Evolutionary conservation across 2,113 vertebrate genomes (phyloP).

Genomic region (Tetrao urogallus): DNA sequence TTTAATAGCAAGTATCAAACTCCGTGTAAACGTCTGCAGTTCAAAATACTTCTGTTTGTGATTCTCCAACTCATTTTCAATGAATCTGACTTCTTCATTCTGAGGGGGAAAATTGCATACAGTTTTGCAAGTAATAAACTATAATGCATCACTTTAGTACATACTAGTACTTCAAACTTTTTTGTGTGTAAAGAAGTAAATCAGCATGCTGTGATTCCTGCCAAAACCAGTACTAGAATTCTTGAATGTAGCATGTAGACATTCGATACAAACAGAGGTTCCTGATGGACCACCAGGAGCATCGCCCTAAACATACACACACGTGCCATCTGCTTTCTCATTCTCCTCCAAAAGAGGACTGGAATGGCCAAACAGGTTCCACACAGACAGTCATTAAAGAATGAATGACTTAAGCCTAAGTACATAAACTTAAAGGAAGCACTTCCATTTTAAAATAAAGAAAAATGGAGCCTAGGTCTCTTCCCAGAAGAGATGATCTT

Average conservation of each 20-base stretch:
- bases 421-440: not conserved
- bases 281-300: not conserved
- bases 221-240: not conserved
- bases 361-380: rapidly evolving
- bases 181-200: not conserved
- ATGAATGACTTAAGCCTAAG: not conserved
- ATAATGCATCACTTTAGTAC: not conserved
- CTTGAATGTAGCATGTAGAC: rapidly evolving
- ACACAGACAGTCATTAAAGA: not conserved
- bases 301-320: not conserved
- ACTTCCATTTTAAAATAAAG: not conserved
- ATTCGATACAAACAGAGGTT: not conserved
- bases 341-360: not conserved
- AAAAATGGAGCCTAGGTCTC: not conserved
- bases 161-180: not conserved
- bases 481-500: not conserved
- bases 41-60: slow-evolving; percentile 94
- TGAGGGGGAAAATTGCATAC: slow-evolving; percentile 64
- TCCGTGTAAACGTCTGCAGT: slow-evolving; percentile 90
- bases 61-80: slow-evolving; percentile 91
- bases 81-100: slow-evolving; percentile 96
- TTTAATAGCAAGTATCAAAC: slow-evolving; percentile 90
- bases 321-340: not conserved
- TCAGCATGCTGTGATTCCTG: not conserved
- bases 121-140: not conserved